These are phyloP conservation scores for Atlantisia rogersi DNA, from an alignment of 2,113 vertebrate genomes.

Conservation along the genomic window DNA sequence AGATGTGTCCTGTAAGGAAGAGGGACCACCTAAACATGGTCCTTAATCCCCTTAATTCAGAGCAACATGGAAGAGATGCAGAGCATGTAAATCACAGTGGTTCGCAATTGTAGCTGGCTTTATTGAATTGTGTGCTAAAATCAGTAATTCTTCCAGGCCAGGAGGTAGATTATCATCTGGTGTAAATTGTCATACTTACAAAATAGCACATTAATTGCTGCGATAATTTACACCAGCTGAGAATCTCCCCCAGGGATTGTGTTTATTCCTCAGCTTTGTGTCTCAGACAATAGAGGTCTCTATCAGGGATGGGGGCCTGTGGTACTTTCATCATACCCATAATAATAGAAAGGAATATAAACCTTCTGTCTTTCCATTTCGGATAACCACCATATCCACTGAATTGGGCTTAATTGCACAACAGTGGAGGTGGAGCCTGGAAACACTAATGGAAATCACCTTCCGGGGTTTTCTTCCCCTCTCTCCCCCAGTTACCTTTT, in stretches of 20 bases:
- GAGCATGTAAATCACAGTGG: background rate
- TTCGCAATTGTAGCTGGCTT: background rate
- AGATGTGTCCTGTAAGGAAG: background rate
- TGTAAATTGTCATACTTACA: slow-evolving; percentile 56
- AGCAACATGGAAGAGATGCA: background rate
- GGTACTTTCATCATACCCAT: background rate
- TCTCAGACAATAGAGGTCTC: slow-evolving; percentile 16
- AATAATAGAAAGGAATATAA: slow-evolving; percentile 14
- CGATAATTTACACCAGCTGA: slow-evolving; percentile 59
- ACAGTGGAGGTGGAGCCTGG: background rate
- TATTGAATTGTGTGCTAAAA: background rate
- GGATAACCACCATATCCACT: background rate
- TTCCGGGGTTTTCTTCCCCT: background rate
- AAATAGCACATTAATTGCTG: slow-evolving; percentile 56
- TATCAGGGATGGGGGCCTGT: background rate
- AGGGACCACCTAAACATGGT: background rate
- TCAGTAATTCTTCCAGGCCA: slow-evolving; percentile 32
- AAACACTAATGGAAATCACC: slow-evolving; percentile 17
- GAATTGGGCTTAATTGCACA: slow-evolving; percentile 14
- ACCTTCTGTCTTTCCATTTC: slow-evolving; percentile 20
- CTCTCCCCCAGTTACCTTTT: background rate
- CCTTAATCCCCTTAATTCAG: background rate
- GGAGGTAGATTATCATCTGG: slow-evolving; percentile 58
- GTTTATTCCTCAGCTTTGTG: slow-evolving; percentile 54
- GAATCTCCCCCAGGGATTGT: slow-evolving; percentile 1